A percentile compares a stretch with the other conserved stretches of the same genome.
Conservation (phyloP, 2,113 vertebrate species). For the Labeo catla region DNA sequence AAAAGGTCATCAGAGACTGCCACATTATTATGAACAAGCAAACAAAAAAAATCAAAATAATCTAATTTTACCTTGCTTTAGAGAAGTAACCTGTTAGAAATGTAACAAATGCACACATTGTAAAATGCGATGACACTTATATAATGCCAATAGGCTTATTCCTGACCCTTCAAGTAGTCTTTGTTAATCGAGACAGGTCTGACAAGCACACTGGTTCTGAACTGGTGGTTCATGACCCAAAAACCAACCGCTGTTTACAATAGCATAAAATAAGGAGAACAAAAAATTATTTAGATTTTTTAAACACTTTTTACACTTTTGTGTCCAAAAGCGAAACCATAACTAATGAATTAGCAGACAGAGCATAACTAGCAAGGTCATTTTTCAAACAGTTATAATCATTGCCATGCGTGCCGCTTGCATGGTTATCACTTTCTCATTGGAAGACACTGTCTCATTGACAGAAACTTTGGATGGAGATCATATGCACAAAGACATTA, state of each 20-base stretch:
- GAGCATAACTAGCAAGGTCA: neutral
- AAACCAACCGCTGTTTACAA: neutral
- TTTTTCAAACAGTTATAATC: constrained; percentile 24
- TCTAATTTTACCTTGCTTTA: neutral
- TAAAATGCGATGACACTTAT: neutral
- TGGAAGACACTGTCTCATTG: neutral
- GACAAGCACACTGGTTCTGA: no score
- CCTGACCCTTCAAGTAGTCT: no score
- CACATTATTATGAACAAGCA: neutral
- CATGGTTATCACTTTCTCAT: neutral
- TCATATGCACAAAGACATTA: constrained; percentile 41
- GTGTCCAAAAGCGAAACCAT: neutral
- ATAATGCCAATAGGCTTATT: neutral
- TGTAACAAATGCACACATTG: neutral
- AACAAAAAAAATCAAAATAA: neutral
- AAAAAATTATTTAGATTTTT: no score
- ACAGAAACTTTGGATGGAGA: constrained; percentile 27
- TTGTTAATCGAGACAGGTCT: no score
- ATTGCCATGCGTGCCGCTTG: neutral
- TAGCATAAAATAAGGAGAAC: neutral
- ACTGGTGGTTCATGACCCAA: no score
- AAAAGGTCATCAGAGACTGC: constrained; percentile 38
- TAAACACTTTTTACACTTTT: neutral
- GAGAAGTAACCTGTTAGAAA: neutral
- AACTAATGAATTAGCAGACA: constrained; percentile 17